phyloP scores from a whole-genome alignment of 2,113 vertebrate genomes.

The Nicator chloris region DNA sequence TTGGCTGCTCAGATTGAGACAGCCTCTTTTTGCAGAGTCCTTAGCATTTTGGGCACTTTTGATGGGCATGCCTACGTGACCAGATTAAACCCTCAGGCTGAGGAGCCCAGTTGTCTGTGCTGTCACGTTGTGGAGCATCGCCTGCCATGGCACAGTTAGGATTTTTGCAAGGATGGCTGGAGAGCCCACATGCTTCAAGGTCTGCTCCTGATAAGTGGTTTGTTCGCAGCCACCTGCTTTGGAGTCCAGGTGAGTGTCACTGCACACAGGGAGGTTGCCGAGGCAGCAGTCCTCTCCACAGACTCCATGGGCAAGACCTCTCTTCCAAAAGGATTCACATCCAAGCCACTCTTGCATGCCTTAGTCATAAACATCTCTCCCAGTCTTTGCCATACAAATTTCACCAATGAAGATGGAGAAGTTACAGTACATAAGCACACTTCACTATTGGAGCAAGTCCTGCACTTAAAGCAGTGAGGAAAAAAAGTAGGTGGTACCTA shows the following conservation, averaged over 20 bases:
- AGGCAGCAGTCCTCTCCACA: neutral
- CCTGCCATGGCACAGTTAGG: too few species aligned
- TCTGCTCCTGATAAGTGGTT: neutral
- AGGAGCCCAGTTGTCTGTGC: neutral
- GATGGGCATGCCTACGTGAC: neutral
- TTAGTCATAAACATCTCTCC: neutral
- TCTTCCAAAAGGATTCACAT: neutral
- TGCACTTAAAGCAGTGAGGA: neutral
- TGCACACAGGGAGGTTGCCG: accelerated
- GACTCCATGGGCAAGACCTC: accelerated
- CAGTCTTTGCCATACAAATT: neutral
- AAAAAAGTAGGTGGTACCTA: accelerated
- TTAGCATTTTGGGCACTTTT: neutral
- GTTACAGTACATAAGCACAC: neutral
- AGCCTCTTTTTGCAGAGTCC: neutral
- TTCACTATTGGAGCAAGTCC: neutral
- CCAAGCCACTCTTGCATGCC: neutral
- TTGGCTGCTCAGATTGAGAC: neutral
- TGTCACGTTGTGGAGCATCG: accelerated
- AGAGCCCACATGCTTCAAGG: neutral
- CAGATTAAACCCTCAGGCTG: neutral
- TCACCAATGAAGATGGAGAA: neutral
- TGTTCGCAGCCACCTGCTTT: neutral
- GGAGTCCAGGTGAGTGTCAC: neutral
- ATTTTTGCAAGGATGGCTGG: neutral